phyloP scores from a whole-genome alignment of 2,113 vertebrate species.

The Aegithalos caudatus region DNA sequence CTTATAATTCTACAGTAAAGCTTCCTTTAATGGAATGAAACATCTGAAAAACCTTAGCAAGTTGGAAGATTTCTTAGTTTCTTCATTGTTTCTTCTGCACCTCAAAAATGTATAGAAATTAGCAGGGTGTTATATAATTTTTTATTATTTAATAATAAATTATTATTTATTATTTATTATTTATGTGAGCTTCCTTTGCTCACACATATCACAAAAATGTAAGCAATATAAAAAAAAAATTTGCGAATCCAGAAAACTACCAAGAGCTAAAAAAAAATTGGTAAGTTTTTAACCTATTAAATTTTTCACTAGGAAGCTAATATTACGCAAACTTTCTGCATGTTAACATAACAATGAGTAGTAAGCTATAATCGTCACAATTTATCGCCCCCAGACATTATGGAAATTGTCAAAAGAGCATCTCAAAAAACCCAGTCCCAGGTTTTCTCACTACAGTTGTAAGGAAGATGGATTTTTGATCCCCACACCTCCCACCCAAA shows the following conservation, averaged over 20 bases:
- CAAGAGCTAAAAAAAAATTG: not conserved
- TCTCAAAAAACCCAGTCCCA: not conserved
- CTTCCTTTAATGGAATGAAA: not conserved
- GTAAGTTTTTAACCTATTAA: not conserved
- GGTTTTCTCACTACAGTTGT: not conserved
- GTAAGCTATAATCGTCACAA: not conserved
- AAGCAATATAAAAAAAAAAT: not conserved
- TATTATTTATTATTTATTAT: no score
- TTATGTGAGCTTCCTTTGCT: not conserved
- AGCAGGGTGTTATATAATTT: not conserved
- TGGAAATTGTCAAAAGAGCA: not conserved
- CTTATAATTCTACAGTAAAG: not conserved
- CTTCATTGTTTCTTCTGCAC: not conserved
- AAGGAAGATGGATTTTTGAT: not conserved
- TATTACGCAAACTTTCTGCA: not conserved
- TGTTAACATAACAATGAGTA: not conserved
- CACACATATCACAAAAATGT: not conserved
- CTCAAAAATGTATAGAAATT: not conserved
- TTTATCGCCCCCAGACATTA: not conserved
- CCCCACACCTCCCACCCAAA: fast-evolving
- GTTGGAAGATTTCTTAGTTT: not conserved
- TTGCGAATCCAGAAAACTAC: not conserved
- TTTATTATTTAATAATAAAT: no score
- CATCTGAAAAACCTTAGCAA: not conserved
- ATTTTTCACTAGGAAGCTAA: not conserved